A percentile compares a stretch with the other conserved stretches of the same genome.
phyloP scores from a whole-genome alignment of 2,113 vertebrate species.

The Cottus gobio region DNA sequence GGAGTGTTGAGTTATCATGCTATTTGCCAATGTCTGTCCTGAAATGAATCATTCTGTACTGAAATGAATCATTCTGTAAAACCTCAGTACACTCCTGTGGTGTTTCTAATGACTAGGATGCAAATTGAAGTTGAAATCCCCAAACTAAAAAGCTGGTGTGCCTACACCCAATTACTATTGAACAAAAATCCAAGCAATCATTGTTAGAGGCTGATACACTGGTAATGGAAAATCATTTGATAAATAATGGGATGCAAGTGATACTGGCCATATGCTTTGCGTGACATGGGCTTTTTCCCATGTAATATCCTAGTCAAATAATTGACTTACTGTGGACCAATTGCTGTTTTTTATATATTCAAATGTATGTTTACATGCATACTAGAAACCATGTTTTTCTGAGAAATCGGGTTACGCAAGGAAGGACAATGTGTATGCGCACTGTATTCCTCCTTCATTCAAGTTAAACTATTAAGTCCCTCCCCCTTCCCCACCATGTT shows the following conservation, averaged over 20 bases:
- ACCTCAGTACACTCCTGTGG: neutral
- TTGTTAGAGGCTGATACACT: neutral
- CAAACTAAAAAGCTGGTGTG: neutral
- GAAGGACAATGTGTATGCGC: neutral
- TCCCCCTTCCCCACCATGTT: slow-evolving; percentile 15
- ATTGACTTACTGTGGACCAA: neutral
- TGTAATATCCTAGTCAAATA: neutral
- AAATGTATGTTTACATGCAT: neutral
- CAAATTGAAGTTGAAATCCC: slow-evolving; percentile 19
- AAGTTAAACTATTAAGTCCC: slow-evolving; percentile 22
- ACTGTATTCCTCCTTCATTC: slow-evolving; percentile 7
- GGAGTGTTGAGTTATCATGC: neutral
- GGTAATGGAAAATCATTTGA: neutral
- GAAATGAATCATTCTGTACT: neutral
- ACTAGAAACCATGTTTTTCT: neutral
- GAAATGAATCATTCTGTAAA: neutral
- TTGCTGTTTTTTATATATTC: neutral
- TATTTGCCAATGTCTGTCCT: neutral
- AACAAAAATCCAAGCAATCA: neutral
- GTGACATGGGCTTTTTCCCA: neutral
- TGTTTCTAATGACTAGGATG: slow-evolving; percentile 1
- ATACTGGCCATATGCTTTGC: neutral
- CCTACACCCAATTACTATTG: neutral
- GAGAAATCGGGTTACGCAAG: neutral
- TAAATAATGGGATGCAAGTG: neutral